Percentiles rank a stretch among this genome's conserved stretches.
Conservation (phyloP, 2,797 vertebrate genomes). For the Pempheris klunzingeri region DNA sequence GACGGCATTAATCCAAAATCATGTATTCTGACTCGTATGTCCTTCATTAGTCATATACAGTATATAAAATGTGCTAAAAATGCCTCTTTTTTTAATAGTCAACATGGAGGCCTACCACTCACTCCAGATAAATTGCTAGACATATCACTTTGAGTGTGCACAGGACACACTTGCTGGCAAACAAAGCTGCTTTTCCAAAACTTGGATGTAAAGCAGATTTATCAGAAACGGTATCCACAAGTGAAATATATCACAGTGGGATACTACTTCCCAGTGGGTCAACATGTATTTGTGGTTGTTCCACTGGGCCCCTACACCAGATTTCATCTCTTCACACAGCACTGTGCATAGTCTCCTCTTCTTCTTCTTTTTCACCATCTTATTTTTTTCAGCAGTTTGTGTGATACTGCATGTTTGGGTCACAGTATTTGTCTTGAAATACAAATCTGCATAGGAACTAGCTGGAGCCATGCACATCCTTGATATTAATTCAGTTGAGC, state of each 20-base stretch:
- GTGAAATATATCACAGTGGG: neutral
- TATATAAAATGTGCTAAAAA: neutral
- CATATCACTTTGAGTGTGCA: neutral
- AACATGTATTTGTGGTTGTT: neutral
- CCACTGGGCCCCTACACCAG: neutral
- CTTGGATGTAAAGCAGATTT: neutral
- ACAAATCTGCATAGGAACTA: neutral
- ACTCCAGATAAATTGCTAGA: neutral
- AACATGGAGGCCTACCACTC: neutral
- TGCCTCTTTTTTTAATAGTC: neutral
- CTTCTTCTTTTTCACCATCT: too few relatives aligned
- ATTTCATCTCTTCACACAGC: too few relatives aligned
- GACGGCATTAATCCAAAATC: neutral
- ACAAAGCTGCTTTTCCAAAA: neutral
- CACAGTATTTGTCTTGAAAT: neutral
- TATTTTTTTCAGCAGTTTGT: neutral
- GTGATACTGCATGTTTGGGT: neutral
- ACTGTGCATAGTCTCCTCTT: too few relatives aligned
- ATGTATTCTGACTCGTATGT: neutral
- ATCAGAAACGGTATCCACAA: neutral
- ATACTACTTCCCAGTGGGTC: neutral
- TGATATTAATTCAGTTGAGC: neutral
- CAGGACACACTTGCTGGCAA: neutral
- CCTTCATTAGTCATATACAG: neutral
- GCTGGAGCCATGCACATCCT: neutral